Percentiles rank a stretch among this genome's conserved stretches.
Evolutionary conservation across 2,797 vertebrate genomes (phyloP).

Genomic region (Tauraco hartlaubi): DNA sequence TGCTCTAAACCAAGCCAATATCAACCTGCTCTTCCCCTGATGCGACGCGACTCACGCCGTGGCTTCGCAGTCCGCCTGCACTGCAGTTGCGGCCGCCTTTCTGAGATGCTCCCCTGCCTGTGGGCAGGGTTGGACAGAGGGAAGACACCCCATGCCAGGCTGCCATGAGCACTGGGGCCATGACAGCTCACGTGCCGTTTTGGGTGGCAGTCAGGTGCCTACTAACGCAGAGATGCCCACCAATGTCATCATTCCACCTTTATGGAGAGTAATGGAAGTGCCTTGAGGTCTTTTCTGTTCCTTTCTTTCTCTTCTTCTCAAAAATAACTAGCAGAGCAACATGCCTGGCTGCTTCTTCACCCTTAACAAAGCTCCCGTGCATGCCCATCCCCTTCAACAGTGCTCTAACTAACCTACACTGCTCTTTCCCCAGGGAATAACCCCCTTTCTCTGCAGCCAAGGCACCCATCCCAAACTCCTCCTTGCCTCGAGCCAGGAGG

Average conservation of each 20-base stretch:
- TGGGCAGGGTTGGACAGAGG: accelerated
- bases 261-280: not conserved
- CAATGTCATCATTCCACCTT: not conserved
- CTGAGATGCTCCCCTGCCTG: not conserved
- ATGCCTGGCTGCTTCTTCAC: not conserved
- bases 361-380: not conserved
- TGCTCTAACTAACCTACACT: not conserved
- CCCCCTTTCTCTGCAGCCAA: not conserved
- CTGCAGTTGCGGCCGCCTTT: not conserved
- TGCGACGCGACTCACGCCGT: not conserved
- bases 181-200: not conserved
- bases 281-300: not conserved
- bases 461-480: not conserved
- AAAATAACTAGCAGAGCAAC: not conserved
- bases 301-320: not conserved
- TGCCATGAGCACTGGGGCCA: not conserved
- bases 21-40: not conserved
- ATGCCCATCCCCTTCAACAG: not conserved
- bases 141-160: not conserved
- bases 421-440: not conserved
- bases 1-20: not conserved
- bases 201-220: not conserved
- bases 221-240: not conserved
- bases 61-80: not conserved
- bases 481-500: not conserved